These are phyloP conservation scores for Pyrgus malvae DNA, from an alignment of 2,888 invertebrate species.

Conservation along the genomic window DNA sequence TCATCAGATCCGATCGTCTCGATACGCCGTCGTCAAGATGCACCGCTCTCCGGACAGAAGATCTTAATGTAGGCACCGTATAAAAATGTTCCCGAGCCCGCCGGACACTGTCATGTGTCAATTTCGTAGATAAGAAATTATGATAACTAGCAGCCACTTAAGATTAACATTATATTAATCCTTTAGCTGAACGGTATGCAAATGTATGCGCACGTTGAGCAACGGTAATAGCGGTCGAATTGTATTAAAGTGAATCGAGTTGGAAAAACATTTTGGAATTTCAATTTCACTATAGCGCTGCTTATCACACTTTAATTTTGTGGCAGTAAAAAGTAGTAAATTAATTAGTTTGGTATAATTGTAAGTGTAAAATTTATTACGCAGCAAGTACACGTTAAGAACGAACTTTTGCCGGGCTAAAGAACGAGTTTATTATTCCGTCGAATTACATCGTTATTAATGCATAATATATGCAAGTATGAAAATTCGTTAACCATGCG, in stretches of 20 bases:
- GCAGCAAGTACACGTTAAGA: too few species aligned
- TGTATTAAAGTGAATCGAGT: not conserved
- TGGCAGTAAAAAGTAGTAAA: not conserved
- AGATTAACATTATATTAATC: conserved; percentile 29
- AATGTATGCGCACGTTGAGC: conserved; percentile 14
- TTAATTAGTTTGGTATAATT: too few species aligned
- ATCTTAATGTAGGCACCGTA: conserved; percentile 56
- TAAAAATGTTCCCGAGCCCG: conserved; percentile 54
- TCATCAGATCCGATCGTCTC: conserved; percentile 59
- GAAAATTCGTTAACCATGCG: conserved; percentile 50
- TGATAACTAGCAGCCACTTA: conserved; percentile 40
- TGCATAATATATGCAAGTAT: conserved; percentile 39
- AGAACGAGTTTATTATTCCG: not conserved
- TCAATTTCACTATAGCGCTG: too few species aligned
- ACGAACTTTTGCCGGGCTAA: too few species aligned
- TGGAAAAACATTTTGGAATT: not conserved
- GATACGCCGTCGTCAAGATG: conserved; percentile 38
- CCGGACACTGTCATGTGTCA: conserved; percentile 62
- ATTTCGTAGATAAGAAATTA: conserved; percentile 51
- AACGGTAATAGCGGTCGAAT: conserved; percentile 9
- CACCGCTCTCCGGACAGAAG: conserved; percentile 41
- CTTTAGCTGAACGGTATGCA: conserved; percentile 23
- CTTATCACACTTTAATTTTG: too few species aligned
- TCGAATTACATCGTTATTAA: conserved; percentile 38
- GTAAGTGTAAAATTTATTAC: too few species aligned